Conservation (phyloP, 2,113 vertebrate genomes). For the Hydrochoerus hydrochaeris region DNA sequence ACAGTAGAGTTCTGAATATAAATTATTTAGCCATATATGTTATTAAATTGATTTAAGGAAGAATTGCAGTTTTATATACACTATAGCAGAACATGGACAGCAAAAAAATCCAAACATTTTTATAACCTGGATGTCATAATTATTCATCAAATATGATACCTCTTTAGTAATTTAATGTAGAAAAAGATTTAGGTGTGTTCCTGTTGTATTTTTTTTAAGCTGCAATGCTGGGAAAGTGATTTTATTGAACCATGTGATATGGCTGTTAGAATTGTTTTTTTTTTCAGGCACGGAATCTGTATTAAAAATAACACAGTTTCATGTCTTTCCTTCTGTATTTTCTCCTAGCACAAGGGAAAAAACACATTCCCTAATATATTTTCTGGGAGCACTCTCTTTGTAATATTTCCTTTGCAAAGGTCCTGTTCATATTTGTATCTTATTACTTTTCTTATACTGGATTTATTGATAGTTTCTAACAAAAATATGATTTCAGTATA, state of each 20-base stretch:
- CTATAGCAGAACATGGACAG: neutral
- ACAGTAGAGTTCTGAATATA: neutral
- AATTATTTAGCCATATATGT: neutral
- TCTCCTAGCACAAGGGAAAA: constrained; percentile 80
- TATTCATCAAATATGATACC: constrained; percentile 1
- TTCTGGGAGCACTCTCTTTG: constrained; percentile 85
- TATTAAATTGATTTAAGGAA: constrained; percentile 46
- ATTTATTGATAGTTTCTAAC: constrained; percentile 99
- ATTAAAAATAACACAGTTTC: constrained; percentile 80
- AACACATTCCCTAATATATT: constrained; percentile 86
- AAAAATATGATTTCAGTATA: constrained; percentile 98
- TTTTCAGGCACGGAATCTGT: constrained; percentile 75
- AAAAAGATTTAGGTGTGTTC: neutral
- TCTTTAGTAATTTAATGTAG: constrained; percentile 44
- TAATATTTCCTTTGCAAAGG: constrained; percentile 91
- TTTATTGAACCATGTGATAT: constrained; percentile 46
- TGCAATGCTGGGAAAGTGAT: constrained; percentile 18
- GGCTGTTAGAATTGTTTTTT: constrained; percentile 65
- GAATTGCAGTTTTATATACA: neutral
- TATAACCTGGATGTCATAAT: constrained; percentile 38
- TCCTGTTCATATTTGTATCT: constrained; percentile 94
- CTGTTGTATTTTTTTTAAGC: constrained; percentile 31
- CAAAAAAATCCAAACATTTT: constrained; percentile 13
- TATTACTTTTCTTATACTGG: constrained; percentile 96
- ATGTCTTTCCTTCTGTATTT: constrained; percentile 81